Evolutionary conservation across 2,797 vertebrate genomes (phyloP).

Genomic region (Psittacula echo): DNA sequence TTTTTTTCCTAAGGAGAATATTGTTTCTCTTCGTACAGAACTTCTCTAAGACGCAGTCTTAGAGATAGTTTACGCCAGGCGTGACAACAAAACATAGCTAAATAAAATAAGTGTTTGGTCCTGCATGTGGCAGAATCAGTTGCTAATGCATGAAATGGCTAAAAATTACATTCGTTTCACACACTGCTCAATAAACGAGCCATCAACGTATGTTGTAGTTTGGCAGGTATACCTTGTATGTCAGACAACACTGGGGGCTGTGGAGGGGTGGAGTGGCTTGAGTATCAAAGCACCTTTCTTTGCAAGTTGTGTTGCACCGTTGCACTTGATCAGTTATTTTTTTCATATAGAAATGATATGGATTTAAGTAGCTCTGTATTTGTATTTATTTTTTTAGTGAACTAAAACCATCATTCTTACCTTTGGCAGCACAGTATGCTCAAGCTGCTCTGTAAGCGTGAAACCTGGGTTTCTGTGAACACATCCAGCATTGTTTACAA

Average conservation of each 20-base stretch:
- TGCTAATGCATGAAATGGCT: not conserved
- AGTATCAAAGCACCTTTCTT: not conserved
- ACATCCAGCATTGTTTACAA: fast-evolving
- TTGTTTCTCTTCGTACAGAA: not conserved
- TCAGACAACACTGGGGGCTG: not conserved
- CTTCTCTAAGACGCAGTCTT: not conserved
- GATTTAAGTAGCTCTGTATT: not conserved
- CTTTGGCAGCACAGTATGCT: fast-evolving
- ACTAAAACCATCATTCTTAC: fast-evolving
- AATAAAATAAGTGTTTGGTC: not conserved
- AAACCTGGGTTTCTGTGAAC: not conserved
- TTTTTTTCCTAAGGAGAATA: not conserved
- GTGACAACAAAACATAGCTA: not conserved
- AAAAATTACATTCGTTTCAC: not conserved
- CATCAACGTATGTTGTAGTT: not conserved
- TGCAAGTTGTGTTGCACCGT: not conserved
- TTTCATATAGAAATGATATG: not conserved
- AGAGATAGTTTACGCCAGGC: not conserved
- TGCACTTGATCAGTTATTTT: not conserved
- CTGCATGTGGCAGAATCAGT: not conserved
- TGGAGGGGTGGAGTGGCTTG: not conserved
- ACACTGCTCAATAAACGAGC: not conserved
- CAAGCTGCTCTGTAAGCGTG: fast-evolving
- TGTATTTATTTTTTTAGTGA: not conserved
- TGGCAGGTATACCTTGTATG: fast-evolving